Conservation (phyloP, 2,888 invertebrate species). For the Calameuta idolon region DNA sequence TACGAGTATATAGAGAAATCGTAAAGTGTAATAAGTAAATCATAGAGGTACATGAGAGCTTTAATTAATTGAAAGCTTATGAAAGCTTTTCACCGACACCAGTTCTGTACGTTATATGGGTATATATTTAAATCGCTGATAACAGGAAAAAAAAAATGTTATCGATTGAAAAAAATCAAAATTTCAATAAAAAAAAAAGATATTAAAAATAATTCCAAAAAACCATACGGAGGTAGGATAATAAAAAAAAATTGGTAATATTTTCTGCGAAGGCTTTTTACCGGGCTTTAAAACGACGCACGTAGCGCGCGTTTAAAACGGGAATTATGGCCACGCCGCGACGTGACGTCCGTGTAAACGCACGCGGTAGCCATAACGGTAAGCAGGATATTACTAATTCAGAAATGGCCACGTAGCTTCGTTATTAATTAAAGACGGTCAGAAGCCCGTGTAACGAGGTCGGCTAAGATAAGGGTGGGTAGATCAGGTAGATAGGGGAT, state of each 20-base stretch:
- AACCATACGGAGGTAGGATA: too few relatives aligned
- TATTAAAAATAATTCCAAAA: not conserved
- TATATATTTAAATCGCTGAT: not conserved
- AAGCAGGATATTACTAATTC: constrained; percentile 27
- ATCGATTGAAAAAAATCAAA: too few relatives aligned
- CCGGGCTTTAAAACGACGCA: not conserved
- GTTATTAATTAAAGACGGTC: constrained; percentile 23
- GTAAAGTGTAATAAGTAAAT: too few relatives aligned
- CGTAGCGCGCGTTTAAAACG: not conserved
- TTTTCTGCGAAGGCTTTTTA: not conserved
- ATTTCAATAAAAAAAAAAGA: not conserved
- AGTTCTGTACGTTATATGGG: too few relatives aligned
- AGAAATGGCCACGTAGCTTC: constrained; percentile 8
- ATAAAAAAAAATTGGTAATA: not conserved
- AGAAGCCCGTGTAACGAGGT: not conserved
- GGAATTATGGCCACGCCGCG: constrained; percentile 11
- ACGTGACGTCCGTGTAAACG: constrained; percentile 20
- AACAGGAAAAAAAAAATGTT: not conserved
- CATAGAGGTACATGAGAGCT: not conserved
- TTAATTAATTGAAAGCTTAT: not conserved
- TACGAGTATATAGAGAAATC: not conserved
- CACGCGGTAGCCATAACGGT: constrained; percentile 6
- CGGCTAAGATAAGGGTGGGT: not conserved
- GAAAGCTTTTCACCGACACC: not conserved
- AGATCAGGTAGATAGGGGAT: not conserved